phyloP scores from a whole-genome alignment of 2,888 invertebrate species.

The Synanthedon vespiformis region DNA sequence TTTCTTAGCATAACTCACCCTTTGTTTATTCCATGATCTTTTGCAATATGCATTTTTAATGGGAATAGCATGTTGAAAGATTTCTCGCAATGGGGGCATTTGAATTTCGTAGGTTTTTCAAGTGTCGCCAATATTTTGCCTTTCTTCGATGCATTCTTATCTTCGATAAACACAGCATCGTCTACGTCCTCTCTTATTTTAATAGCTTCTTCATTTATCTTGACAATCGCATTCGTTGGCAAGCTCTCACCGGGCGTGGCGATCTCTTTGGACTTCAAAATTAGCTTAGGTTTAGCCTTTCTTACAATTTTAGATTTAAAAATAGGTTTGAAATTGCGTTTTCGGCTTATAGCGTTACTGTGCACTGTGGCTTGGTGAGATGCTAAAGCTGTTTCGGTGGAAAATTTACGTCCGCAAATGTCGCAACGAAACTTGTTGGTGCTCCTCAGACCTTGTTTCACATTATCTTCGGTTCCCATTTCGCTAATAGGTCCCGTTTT shows the following conservation, averaged over 20 bases:
- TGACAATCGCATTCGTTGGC: no score
- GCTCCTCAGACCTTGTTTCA: neutral
- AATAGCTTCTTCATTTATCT: no score
- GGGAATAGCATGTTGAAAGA: conserved; percentile 29
- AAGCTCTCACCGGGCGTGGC: no score
- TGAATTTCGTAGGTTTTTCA: conserved; percentile 23
- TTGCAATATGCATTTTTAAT: conserved; percentile 42
- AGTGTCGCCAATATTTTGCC: neutral
- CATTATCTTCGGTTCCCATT: neutral
- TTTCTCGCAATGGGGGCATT: conserved; percentile 36
- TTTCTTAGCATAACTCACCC: neutral
- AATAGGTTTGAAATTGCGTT: conserved; percentile 1
- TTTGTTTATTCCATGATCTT: conserved; percentile 25
- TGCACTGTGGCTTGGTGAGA: conserved; percentile 27
- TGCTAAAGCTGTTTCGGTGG: conserved; percentile 22
- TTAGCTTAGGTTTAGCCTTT: no score
- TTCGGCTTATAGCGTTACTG: conserved; percentile 11
- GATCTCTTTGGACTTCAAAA: no score
- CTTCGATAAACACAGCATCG: neutral
- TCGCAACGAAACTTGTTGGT: conserved; percentile 17
- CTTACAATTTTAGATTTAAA: neutral
- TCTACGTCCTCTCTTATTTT: neutral
- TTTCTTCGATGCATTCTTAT: conserved; percentile 1
- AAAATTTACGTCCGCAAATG: conserved; percentile 29
- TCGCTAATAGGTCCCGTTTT: neutral